Evolutionary conservation across 1,140 invertebrate genomes (phyloP), one percentile per base, ranked within the genome.

Genomic region (Coenobita brevimanus): DNA sequence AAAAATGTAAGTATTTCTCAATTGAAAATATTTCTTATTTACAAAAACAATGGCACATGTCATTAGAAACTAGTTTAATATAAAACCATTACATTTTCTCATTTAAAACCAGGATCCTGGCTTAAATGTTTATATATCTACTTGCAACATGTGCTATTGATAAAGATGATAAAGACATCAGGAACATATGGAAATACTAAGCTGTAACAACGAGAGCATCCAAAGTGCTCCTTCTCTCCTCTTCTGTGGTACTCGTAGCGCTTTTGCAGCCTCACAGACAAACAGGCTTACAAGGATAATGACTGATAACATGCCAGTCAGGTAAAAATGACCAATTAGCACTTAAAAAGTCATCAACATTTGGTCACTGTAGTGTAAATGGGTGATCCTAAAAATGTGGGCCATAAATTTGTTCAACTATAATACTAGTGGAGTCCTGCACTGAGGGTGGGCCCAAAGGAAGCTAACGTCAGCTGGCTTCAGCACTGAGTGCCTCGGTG

Each of bases 161-260:
- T 87, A 50, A 87, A 81, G 62, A 80, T 87, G 85, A 80, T 62
- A 87, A 79, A 87, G 76, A 80, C 57, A 54, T 60, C 78, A 80
- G 85, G 85, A 87, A 87, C 85, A 24, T 87, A 87, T 87, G 62
- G 67, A 88, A 88, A 88, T 88, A 82, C 86, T 75, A 88, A 88
- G 86, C 73, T 87, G 69, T 82, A 82, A 88, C 86, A 88, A 38
- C 75, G 21, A 88, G 86, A 82, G 80, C 86, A 88, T 41, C 79
- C 86, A 88, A 76, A 76, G 79, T 76, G 79, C 86, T 82, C 86
- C 82, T 75, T 82, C 62, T 82, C 86, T 82, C 82, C 86, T 88
- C 86, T 79, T 88, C 81, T 80, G 79, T 50, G 86, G 86, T 88
- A 88, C 86, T 88, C 86, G 86, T 88, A 88, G 86, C 86, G 86